Conservation (phyloP, 1,140 invertebrate genomes). For the Polyergus mexicanus region DNA sequence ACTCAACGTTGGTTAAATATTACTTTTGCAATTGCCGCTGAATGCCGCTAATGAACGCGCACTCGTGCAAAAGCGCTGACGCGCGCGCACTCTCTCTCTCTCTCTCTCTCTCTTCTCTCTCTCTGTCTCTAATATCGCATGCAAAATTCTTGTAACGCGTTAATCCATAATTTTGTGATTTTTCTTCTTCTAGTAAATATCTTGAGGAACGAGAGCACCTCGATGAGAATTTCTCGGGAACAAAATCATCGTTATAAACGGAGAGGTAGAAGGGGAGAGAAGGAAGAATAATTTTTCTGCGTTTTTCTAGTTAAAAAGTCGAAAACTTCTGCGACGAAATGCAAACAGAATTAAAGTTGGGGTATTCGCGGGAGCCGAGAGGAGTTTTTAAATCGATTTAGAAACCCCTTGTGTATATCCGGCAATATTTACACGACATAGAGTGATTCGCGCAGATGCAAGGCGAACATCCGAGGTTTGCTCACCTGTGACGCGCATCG, state of each 20-base stretch:
- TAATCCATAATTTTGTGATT: slow-evolving; percentile 12
- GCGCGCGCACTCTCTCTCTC: too few species aligned
- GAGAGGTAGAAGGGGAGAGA: too few species aligned
- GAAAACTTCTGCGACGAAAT: slow-evolving; percentile 4
- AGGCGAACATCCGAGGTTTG: slow-evolving; percentile 17
- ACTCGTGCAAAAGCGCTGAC: slow-evolving; percentile 40
- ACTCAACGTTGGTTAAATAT: slow-evolving; percentile 62
- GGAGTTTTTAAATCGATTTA: slow-evolving; percentile 18
- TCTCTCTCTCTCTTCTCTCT: neutral
- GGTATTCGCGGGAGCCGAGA: neutral
- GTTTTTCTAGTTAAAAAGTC: neutral
- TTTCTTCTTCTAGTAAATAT: neutral
- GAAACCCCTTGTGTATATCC: neutral
- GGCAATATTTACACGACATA: slow-evolving; percentile 19
- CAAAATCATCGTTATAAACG: neutral
- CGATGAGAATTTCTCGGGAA: neutral
- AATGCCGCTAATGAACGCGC: slow-evolving; percentile 57
- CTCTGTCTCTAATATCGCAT: neutral
- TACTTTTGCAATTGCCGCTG: slow-evolving; percentile 54
- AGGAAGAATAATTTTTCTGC: neutral
- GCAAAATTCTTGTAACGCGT: slow-evolving; percentile 12
- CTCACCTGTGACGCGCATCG: slow-evolving; percentile 29
- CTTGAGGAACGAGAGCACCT: neutral
- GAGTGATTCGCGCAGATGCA: slow-evolving; percentile 9
- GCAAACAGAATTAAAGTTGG: slow-evolving; percentile 22